Percentiles rank a stretch among this genome's conserved stretches.
Evolutionary conservation across 2,888 invertebrate species (phyloP).

Genomic region (Cantharis lateralis): DNA sequence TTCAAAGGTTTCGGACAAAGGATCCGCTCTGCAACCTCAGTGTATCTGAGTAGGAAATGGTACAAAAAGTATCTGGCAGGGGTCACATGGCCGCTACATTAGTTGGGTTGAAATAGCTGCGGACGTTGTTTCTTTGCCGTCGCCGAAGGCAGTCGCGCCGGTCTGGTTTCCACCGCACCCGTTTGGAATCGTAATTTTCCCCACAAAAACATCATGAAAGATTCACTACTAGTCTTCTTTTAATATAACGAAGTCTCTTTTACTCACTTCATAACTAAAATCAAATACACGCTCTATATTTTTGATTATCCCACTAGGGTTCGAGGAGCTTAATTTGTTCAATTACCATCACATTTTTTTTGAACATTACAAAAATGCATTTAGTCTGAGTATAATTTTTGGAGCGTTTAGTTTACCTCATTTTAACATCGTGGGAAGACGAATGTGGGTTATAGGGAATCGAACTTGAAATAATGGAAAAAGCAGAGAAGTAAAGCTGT

Average conservation of each 20-base stretch:
- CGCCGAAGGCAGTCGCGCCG: slow-evolving; percentile 49
- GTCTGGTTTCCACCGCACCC: slow-evolving; percentile 48
- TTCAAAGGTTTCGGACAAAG: slow-evolving; percentile 4
- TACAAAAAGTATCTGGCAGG: slow-evolving; percentile 48
- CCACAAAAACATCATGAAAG: slow-evolving; percentile 46
- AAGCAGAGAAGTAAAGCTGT: not conserved
- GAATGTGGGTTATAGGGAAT: not conserved
- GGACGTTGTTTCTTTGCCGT: slow-evolving; percentile 49
- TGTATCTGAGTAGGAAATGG: slow-evolving; percentile 37
- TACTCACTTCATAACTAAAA: not conserved
- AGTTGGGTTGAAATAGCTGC: slow-evolving; percentile 46
- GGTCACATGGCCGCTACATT: slow-evolving; percentile 48
- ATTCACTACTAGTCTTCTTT: slow-evolving; percentile 31
- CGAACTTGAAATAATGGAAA: not conserved
- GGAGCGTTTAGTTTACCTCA: too few species aligned
- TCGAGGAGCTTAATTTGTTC: not conserved
- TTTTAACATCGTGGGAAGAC: not conserved
- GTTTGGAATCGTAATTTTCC: slow-evolving; percentile 46
- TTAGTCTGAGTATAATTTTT: too few species aligned
- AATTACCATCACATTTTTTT: too few species aligned
- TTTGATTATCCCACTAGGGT: not conserved
- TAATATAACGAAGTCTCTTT: not conserved
- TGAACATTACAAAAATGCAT: too few species aligned
- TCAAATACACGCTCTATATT: not conserved
- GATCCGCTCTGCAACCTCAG: slow-evolving; percentile 33